Evolutionary conservation across 2,113 vertebrate genomes (phyloP).

Genomic region (Ictalurus furcatus): DNA sequence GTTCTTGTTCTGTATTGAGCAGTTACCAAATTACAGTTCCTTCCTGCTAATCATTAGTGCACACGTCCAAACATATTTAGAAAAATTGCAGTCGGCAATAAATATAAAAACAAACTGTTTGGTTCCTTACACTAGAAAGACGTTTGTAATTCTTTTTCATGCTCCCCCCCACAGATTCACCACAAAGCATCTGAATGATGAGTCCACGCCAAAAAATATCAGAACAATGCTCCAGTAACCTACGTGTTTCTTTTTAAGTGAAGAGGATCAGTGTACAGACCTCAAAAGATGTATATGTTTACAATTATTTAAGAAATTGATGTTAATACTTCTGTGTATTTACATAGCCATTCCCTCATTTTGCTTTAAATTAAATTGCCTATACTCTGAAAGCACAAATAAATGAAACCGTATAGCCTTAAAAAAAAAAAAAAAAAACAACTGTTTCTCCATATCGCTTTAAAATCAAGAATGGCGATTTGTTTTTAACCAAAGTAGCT

Average conservation of each 20-base stretch:
- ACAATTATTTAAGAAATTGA: slow-evolving; percentile 97
- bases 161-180: slow-evolving; percentile 81
- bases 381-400: slow-evolving; percentile 72
- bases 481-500: slow-evolving; percentile 49
- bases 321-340: slow-evolving; percentile 95
- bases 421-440: slow-evolving; percentile 45
- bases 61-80: neutral
- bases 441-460: slow-evolving; percentile 28
- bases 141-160: neutral
- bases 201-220: slow-evolving; percentile 97
- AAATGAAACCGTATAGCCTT: slow-evolving; percentile 77
- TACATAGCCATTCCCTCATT: slow-evolving; percentile 84
- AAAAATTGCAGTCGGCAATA: neutral
- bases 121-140: neutral
- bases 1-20: slow-evolving; percentile 50
- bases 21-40: neutral
- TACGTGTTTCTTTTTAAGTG: slow-evolving; percentile 58
- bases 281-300: slow-evolving; percentile 99
- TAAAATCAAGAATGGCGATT: slow-evolving; percentile 28
- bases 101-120: neutral
- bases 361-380: slow-evolving; percentile 76
- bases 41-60: neutral
- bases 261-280: slow-evolving; percentile 88
- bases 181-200: slow-evolving; percentile 98
- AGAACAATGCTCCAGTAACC: slow-evolving; percentile 95